Base-by-base conservation (phyloP, 2,797 vertebrate species). In the Benthosema pterotum region DNA sequence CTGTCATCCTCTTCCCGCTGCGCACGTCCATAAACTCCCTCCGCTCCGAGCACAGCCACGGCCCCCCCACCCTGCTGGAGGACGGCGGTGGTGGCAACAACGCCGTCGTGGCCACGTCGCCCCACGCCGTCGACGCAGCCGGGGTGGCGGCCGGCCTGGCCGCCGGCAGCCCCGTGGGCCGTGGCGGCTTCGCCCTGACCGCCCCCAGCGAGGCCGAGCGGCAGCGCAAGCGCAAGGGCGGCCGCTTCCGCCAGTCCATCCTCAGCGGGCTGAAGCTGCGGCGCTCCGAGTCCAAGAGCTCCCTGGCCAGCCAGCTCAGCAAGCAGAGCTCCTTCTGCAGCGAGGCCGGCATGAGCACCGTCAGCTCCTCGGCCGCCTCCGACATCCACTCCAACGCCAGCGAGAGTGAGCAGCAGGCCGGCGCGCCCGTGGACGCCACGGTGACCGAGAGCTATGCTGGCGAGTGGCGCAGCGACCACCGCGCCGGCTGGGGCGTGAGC, bases 321-420 rank as follows among this genome's bases (percentile, higher is more conserved):
- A 99, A 99, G 86, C 97, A 98, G 91, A 99, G 97, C 91, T 98
- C 97, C 1, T 99, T 99, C 92, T 97, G 97, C 78, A 98, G 97
- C 16, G 97, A 98, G 89, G 96, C 96, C 0, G 97, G 96, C 63
- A 95, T 98, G 96, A 99, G 97, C 90, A 98, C 97, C 0, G 94
- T 98, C 70, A 98, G 97, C 91, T 99, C 97, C 12, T n/a, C n/a
- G n/a, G 94, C 96, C 0, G 95, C 96, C 2, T 98, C 97, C 0
- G 97, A 99, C 88, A 91, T 96, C 83, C 96, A 97, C 91, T 99
- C 97, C 88, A 99, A 96, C 74, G 89, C 95, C 85, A 98, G 97
- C 75, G 96, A 99, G 78, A 92, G 91, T 0, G 97, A 98, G 74
- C 94, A 95, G 59, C n/a, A n/a, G n/a, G n/a, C n/a, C n/a, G 95